phyloP scores from a whole-genome alignment of 2,888 invertebrate genomes.

The Xylota sylvarum region DNA sequence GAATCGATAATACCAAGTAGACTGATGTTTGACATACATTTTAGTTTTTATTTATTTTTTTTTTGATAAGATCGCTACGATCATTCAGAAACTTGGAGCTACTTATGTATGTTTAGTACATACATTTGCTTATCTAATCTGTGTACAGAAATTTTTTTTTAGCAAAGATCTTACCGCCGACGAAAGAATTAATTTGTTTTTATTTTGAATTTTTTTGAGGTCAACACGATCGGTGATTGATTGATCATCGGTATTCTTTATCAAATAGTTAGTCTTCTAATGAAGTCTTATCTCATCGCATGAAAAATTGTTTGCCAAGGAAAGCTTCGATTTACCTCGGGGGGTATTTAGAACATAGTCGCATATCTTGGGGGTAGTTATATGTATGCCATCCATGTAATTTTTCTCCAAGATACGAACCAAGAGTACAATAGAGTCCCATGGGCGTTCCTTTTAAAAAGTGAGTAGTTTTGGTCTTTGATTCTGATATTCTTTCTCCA shows the following conservation, averaged over 20 bases:
- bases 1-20: background rate
- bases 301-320: background rate
- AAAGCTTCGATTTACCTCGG: too few relatives aligned
- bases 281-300: background rate
- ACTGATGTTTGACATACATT: background rate
- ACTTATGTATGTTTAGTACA: background rate
- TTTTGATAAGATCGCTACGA: background rate
- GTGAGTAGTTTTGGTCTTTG: too few relatives aligned
- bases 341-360: too few relatives aligned
- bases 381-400: too few relatives aligned
- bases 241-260: conserved; percentile 8
- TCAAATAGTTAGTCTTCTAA: background rate
- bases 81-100: background rate
- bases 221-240: background rate
- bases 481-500: too few relatives aligned
- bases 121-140: background rate
- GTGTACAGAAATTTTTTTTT: background rate
- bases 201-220: background rate
- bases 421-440: too few relatives aligned
- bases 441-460: too few relatives aligned
- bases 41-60: background rate
- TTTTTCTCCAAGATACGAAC: too few relatives aligned
- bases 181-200: background rate
- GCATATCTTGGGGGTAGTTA: too few relatives aligned
- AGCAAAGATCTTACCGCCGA: background rate